phyloP scores from a whole-genome alignment of 2,888 invertebrate species.

The Hyalella azteca region DNA sequence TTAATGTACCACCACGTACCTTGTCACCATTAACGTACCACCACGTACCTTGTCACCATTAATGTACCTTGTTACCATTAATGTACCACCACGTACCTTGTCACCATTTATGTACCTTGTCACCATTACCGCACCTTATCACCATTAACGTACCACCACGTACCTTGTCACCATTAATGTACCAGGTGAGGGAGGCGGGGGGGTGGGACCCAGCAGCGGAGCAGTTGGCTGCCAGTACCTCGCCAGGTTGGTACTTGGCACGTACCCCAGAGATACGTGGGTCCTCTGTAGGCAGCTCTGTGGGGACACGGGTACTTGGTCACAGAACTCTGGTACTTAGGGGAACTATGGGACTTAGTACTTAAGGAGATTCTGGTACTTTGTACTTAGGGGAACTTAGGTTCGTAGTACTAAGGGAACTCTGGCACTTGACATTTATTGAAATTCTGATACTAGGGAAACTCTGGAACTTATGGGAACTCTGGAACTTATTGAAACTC shows the following conservation, averaged over 20 bases:
- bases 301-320: background rate
- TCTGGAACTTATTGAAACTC: too few relatives aligned
- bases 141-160: background rate
- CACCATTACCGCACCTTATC: background rate
- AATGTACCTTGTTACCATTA: background rate
- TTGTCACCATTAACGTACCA: background rate
- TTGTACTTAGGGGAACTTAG: too few relatives aligned
- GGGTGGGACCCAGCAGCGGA: constrained; percentile 54
- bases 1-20: background rate
- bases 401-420: too few relatives aligned
- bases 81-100: background rate
- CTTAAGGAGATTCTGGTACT: too few relatives aligned
- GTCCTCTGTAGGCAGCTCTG: constrained; percentile 49
- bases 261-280: constrained; percentile 51
- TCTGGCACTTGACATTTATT: too few relatives aligned
- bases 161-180: constrained; percentile 50
- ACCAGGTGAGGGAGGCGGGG: constrained; percentile 49
- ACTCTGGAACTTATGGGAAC: too few relatives aligned
- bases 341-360: too few relatives aligned
- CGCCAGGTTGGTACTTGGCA: constrained; percentile 50
- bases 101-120: background rate
- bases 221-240: constrained; percentile 50
- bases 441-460: too few relatives aligned
- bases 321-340: background rate
- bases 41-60: background rate